Evolutionary conservation across 2,797 vertebrate species (phyloP).

Genomic region (Simalia tracyae): DNA sequence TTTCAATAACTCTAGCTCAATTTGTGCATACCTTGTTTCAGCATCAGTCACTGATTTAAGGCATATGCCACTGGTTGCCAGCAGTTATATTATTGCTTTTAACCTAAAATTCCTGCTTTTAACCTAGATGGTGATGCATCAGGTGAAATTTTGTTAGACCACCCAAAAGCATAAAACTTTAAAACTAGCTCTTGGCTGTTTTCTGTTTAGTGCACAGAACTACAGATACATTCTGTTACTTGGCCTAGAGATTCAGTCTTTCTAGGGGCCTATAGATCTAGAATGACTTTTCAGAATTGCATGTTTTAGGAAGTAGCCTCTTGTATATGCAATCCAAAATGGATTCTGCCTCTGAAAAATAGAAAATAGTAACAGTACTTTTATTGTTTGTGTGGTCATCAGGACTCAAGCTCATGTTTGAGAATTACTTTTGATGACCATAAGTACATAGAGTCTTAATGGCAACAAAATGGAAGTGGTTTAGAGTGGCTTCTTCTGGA

Average conservation of each 20-base stretch:
- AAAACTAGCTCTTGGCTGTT: not conserved
- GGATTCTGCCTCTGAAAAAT: not conserved
- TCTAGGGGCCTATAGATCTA: not conserved
- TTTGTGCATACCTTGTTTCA: slow-evolving; percentile 2
- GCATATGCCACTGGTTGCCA: slow-evolving; percentile 1
- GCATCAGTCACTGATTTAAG: slow-evolving; percentile 7
- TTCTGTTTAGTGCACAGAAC: not conserved
- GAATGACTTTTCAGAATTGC: not conserved
- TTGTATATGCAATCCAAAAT: not conserved
- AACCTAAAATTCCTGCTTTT: not conserved
- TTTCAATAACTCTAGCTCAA: not conserved
- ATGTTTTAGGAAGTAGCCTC: not conserved
- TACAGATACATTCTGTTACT: not conserved
- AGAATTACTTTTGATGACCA: not conserved
- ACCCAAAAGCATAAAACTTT: not conserved
- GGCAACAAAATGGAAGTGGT: not conserved
- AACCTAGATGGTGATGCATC: slow-evolving; percentile 8
- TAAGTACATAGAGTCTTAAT: not conserved
- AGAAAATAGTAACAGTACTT: not conserved
- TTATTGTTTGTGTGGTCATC: not conserved
- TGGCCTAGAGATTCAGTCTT: not conserved
- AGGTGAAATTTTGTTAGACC: not conserved
- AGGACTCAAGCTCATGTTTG: not conserved
- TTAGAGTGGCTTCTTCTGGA: not conserved
- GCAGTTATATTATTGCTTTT: slow-evolving; percentile 11